These are phyloP conservation scores for Eupristina koningsbergeri DNA, from an alignment of 1,140 invertebrate genomes.

Conservation along the genomic window DNA sequence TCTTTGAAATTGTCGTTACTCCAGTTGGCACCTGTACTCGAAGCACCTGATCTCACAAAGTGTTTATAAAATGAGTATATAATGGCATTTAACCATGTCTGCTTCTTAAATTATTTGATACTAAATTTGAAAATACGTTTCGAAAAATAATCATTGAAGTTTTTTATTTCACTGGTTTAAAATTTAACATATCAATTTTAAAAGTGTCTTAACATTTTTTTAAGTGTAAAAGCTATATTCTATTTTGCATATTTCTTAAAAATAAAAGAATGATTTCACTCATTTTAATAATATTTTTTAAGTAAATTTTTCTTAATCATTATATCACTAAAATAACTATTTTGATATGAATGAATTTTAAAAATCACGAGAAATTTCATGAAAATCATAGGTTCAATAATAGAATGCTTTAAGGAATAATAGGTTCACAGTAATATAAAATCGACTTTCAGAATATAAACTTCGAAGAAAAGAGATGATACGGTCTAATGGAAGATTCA, in stretches of 20 bases:
- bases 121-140: neutral
- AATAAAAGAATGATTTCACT: too few relatives aligned
- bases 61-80: conserved; percentile 23
- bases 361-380: too few relatives aligned
- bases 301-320: too few relatives aligned
- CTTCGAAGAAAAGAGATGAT: neutral
- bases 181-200: too few relatives aligned
- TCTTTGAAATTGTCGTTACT: conserved; percentile 38
- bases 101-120: conserved; percentile 28
- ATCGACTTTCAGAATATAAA: neutral
- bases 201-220: too few relatives aligned
- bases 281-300: too few relatives aligned
- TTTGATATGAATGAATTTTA: too few relatives aligned
- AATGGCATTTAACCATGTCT: neutral
- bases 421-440: neutral
- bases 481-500: conserved; percentile 32
- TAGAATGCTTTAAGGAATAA: neutral
- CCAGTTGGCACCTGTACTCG: neutral
- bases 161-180: too few relatives aligned
- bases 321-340: too few relatives aligned
- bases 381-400: neutral
- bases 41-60: neutral
- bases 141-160: neutral
- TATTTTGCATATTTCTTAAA: too few relatives aligned
- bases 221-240: too few relatives aligned